Evolutionary conservation across 2,888 invertebrate species (phyloP).

Genomic region (Stenodema calcarata): DNA sequence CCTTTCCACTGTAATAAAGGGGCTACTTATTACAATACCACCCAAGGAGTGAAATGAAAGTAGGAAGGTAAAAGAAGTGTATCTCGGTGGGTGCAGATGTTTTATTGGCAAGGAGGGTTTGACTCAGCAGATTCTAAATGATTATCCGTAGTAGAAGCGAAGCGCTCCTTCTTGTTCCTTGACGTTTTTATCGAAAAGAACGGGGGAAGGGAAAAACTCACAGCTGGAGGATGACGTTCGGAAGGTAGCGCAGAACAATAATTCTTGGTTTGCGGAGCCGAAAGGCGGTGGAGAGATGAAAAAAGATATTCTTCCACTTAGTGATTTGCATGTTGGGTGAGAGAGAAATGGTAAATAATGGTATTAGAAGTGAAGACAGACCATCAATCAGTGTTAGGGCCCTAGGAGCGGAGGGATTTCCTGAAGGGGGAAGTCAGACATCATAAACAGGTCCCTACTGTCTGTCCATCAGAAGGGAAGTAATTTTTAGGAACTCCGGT

Average conservation of each 20-base stretch:
- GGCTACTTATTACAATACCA: too few relatives aligned
- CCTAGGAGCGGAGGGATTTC: slow-evolving; percentile 25
- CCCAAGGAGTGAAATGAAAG: background rate
- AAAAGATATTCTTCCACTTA: slow-evolving; percentile 40
- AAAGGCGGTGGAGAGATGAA: slow-evolving; percentile 18
- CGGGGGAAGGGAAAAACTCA: slow-evolving; percentile 15
- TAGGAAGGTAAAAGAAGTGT: background rate
- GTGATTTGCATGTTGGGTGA: slow-evolving; percentile 47
- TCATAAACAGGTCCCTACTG: slow-evolving; percentile 50
- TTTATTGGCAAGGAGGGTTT: background rate
- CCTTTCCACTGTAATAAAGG: too few relatives aligned
- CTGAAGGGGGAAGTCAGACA: slow-evolving; percentile 48
- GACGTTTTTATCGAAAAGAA: slow-evolving; percentile 35
- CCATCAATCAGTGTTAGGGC: slow-evolving; percentile 50
- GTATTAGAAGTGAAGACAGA: slow-evolving; percentile 51
- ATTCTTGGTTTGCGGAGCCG: slow-evolving; percentile 36
- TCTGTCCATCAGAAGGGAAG: slow-evolving; percentile 47
- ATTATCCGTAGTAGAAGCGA: background rate
- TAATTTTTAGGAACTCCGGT: slow-evolving; percentile 42
- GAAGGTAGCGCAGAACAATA: slow-evolving; percentile 28
- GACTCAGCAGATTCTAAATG: slow-evolving; percentile 15
- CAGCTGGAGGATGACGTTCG: slow-evolving; percentile 37
- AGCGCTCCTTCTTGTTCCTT: slow-evolving; percentile 1
- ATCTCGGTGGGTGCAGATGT: background rate
- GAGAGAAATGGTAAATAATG: slow-evolving; percentile 49